Evolutionary conservation across 2,888 invertebrate species (phyloP).

Genomic region (Ectemnius lituratus): DNA sequence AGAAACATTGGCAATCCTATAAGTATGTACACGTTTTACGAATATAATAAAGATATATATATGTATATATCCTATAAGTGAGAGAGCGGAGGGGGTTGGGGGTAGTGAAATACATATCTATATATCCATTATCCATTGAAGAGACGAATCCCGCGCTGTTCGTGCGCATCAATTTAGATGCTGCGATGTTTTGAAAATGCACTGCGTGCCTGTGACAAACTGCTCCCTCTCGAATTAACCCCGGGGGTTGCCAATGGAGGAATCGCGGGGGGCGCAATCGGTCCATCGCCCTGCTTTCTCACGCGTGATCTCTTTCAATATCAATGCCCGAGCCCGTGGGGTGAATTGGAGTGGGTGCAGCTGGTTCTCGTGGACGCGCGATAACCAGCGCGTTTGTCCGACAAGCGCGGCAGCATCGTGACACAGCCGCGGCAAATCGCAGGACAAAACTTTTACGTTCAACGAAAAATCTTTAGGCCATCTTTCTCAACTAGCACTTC

Average conservation of each 20-base stretch:
- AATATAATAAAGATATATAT: neutral
- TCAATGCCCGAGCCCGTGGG: neutral
- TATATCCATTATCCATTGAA: neutral
- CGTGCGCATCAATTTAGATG: slow-evolving; percentile 19
- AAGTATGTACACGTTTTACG: neutral
- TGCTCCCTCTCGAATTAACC: slow-evolving; percentile 42
- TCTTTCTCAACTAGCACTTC: too few species aligned
- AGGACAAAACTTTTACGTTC: neutral
- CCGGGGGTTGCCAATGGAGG: neutral
- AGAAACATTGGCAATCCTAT: neutral
- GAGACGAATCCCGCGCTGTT: slow-evolving; percentile 9
- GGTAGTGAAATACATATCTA: neutral
- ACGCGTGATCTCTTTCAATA: slow-evolving; percentile 23
- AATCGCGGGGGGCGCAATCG: slow-evolving; percentile 10
- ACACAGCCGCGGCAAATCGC: neutral
- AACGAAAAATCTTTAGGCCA: neutral
- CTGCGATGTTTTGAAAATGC: slow-evolving; percentile 27
- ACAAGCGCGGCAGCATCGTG: slow-evolving; percentile 28
- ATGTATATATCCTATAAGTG: too few species aligned
- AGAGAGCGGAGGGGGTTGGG: neutral
- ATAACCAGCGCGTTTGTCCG: slow-evolving; percentile 23
- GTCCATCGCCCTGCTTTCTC: slow-evolving; percentile 12
- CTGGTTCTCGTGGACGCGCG: slow-evolving; percentile 22
- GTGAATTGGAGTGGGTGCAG: slow-evolving; percentile 15
- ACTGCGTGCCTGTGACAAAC: slow-evolving; percentile 20